Conservation (phyloP, 64 coral and sea anemone species). For the Catalaphyllia jardinei region DNA sequence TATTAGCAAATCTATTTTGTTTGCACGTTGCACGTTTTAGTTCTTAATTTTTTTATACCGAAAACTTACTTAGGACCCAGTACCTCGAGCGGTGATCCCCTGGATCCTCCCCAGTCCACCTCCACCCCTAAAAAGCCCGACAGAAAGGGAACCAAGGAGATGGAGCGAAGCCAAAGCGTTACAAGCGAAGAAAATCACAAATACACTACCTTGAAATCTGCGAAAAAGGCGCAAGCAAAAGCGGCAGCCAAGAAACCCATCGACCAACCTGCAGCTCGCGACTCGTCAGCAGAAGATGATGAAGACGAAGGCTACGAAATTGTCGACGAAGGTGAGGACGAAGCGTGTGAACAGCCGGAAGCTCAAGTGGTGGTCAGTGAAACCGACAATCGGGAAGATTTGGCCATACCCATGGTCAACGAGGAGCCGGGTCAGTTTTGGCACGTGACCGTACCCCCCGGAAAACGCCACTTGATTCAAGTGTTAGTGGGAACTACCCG, state of each 20-base stretch:
- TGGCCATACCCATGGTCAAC: conserved; percentile 55
- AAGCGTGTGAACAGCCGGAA: conserved; percentile 14
- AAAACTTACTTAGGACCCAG: background rate
- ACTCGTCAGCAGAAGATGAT: background rate
- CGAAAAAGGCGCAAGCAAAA: background rate
- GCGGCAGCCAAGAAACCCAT: background rate
- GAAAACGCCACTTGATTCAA: conserved; percentile 46
- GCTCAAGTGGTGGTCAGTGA: conserved; percentile 36
- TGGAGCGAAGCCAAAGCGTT: background rate
- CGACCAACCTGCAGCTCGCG: background rate
- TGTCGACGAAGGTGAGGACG: conserved; percentile 29
- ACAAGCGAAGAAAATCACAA: background rate
- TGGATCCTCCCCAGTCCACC: background rate
- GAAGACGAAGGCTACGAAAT: conserved; percentile 41
- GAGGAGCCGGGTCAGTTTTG: conserved; percentile 47
- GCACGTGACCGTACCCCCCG: conserved; percentile 30
- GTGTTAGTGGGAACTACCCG: conserved; percentile 49
- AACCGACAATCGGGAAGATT: conserved; percentile 32
- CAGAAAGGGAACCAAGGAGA: background rate
- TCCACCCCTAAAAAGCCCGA: background rate
- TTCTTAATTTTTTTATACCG: background rate
- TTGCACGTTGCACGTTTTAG: background rate
- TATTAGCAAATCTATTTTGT: background rate
- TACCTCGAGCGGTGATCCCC: background rate
- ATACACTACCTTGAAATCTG: conserved; percentile 14